These are phyloP conservation scores for Cheilosia impressa DNA, from an alignment of 2,888 invertebrate genomes.

Conservation along the genomic window DNA sequence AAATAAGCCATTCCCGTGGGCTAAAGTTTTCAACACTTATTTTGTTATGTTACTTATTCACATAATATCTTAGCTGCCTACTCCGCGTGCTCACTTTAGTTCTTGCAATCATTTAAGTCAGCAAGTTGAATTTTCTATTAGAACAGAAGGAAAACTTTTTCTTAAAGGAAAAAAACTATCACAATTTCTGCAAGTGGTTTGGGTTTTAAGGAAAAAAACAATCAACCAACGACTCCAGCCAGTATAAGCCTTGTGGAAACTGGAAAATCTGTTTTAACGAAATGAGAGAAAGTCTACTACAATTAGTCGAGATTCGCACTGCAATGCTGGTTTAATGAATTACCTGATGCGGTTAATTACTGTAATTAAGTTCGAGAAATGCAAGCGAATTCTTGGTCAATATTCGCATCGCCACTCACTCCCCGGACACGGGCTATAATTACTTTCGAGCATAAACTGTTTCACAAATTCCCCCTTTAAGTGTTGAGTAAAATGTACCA, in stretches of 20 bases:
- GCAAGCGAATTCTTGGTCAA: constrained; percentile 35
- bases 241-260: constrained; percentile 26
- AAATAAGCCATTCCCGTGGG: too few species aligned
- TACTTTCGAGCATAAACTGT: constrained; percentile 1
- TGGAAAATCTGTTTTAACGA: constrained; percentile 64
- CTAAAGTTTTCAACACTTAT: too few species aligned
- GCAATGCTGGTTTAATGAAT: constrained; percentile 66
- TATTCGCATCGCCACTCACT: constrained; percentile 50
- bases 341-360: constrained; percentile 71
- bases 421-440: neutral
- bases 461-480: constrained; percentile 21
- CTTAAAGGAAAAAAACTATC: neutral
- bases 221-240: constrained; percentile 33
- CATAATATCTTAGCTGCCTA: neutral
- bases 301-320: neutral
- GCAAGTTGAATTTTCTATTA: neutral
- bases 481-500: constrained; percentile 7
- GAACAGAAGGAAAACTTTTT: neutral
- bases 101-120: too few species aligned
- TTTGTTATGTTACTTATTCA: too few species aligned
- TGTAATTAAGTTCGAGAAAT: constrained; percentile 65
- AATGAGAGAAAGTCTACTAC: constrained; percentile 28
- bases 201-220: constrained; percentile 43
- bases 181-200: constrained; percentile 26
- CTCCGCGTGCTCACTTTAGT: too few species aligned